Evolutionary conservation across 2,888 invertebrate genomes (phyloP), one percentile per base, ranked within the genome.

Genomic region (Ryuthela nishihirai): DNA sequence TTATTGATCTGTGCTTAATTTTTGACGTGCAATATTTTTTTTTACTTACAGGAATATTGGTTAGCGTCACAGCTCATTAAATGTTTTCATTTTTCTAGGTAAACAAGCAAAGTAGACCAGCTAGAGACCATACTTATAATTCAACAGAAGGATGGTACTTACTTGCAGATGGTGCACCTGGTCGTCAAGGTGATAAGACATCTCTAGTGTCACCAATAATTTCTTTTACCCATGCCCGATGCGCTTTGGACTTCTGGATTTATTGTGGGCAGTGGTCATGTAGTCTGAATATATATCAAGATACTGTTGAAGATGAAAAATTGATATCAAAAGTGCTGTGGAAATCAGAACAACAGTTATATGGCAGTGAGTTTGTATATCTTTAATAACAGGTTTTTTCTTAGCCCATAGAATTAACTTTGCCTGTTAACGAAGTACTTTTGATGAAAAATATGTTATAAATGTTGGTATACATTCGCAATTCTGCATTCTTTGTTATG

Each of bases 231-330:
- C 54, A 48, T 29, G 18, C 60, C 3, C 35, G 35, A 2, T 64
- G 64, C n/a, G 20, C 42, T 7, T n/a, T 64, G 2, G 48, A 53
- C 21, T 64, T 64, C 34, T 62, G 62, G 59, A 18, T 54, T 3
- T 59, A 42, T 43, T 47, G 50, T 12, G 50, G 47, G n/a, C 17
- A 1, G 4, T 35, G 3, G 6, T 48, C 32, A 1, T 40, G 41
- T 25, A 26, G n/a, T 4, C 26, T 59, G 4, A 39, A 24, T 1
- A 38, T 58, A 1, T 42, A 20, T n/a, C n/a, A n/a, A n/a, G n/a
- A n/a, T n/a, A n/a, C n/a, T n/a, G 41, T 52, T 12, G 41, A 29
- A 12, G 42, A 36, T 15, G 20, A 26, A 0, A 46, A 23, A 2
- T 4, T 17, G 3, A 2, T 6, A 23, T 10, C 20, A 15, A 29